Base-by-base conservation (phyloP, 2,888 invertebrate species). In the Lasioglossum villosulum region DNA sequence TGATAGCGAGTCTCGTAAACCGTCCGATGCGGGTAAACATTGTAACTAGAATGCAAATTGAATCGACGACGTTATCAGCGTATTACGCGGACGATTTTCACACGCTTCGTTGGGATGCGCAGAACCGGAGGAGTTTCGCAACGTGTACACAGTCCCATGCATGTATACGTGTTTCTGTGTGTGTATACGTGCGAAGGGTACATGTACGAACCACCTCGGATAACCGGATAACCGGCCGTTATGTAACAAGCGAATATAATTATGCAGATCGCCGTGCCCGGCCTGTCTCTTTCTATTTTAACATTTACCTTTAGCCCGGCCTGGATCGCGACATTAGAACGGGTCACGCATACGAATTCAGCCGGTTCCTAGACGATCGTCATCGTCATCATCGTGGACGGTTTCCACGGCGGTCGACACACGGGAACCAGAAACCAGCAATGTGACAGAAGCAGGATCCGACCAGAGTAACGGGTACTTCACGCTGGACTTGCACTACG, bases 251-350 rank as follows among this genome's bases (percentile, higher is more conserved):
- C 82, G 89, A 91, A 93, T 90, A 88, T 88, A 91, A 93, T 93
- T 93, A 93, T 93, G 93, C 93, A 91, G 92, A 92, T 92, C 90
- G 83, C 75, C 68, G 80, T 80, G 75, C 73, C 39, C 56, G 82
- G 70, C 77, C 76, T 82, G 76, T 66, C 66, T 66, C 66, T 66
- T 19, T 34, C 34, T 66, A 34, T 66, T 81, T 89, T 92, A 91
- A 92, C 93, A 93, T 93, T 93, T 93, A 91, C 92, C 92, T 92
- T 91, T 92, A 91, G 91, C 92, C 91, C 90, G 88, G 82, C 83
- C 84, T 84, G 89, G 75, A 86, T 90, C 88, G 89, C 74, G 56
- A 77, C 75, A n/a, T 86, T 72, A 83, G 83, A 84, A 88, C 89
- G 82, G 89, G 89, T 91, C 91, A 91, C 91, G 91, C 92, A 88